Base-by-base conservation (phyloP, 1,140 invertebrate genomes). In the Pachyrhynchus sulphureomaculatus region DNA sequence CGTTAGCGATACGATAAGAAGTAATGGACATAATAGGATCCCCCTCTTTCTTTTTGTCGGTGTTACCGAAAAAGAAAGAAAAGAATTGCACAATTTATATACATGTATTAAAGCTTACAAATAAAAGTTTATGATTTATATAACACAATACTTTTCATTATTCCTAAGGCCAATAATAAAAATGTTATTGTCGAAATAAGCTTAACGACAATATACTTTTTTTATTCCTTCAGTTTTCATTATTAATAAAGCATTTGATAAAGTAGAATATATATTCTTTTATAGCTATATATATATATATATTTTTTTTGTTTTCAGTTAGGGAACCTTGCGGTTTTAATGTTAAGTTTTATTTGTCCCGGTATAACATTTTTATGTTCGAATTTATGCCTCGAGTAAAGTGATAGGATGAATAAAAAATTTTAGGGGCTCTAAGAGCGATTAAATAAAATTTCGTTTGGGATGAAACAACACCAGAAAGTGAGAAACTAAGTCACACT, bases 71-170 rank as follows among this genome's bases (percentile, higher is more conserved):
- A 37, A 49, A 34, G 24, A 56, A 21, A 17, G 15, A 18, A 6
- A 21, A 62, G 47, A 57, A 56, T 58, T 47, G 54, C 65, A 32
- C 65, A 51, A 66, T 68, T 64, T 66, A 66, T 66, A 66, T 66
- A 66, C 64, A 64, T 61, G 39, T 59, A 57, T 33, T 29, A 61
- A 58, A 62, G 55, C 49, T 48, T 49, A 58, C 49, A 34, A 32
- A 51, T 66, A 66, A 68, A 68, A 63, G 53, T 68, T 66, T 68
- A 67, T 57, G 65, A 42, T 51, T 62, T 45, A 36, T 51, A 67
- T 64, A 62, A 64, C 62, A 64, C 62, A 64, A 68, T 57, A 49
- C 29, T 64, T 62, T 57, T 59, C 55, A 68, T 61, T 39, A 56
- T 60, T 62, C 61, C 54, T 41, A 18, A 58, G 59, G 53, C 47